Evolutionary conservation across 2,113 vertebrate species (phyloP).

Genomic region (Passer domesticus): DNA sequence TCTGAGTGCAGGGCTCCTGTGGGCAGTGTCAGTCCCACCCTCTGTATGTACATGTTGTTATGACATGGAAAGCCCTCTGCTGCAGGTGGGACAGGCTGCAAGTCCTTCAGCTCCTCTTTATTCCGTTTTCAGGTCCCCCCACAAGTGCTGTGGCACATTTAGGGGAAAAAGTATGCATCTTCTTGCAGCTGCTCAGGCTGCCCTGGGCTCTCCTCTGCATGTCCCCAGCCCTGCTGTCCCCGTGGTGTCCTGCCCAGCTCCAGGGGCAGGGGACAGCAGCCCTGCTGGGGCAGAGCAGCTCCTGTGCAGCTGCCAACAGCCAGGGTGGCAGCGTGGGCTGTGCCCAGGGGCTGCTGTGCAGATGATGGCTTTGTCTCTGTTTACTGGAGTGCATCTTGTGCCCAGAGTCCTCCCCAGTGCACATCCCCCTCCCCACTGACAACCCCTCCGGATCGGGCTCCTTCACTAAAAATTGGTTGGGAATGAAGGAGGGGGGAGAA

Average conservation of each 20-base stretch:
- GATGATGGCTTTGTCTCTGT: constrained; percentile 64
- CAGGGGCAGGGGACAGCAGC: neutral
- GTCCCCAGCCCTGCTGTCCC: neutral
- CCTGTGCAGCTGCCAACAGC: neutral
- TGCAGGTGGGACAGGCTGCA: neutral
- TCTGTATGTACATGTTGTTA: accelerated
- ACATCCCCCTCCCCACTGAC: neutral
- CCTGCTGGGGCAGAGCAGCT: neutral
- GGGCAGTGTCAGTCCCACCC: neutral
- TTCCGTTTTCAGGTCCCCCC: accelerated
- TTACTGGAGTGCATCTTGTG: constrained; percentile 59
- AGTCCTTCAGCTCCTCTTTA: neutral
- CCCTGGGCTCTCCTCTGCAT: neutral
- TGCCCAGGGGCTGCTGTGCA: neutral
- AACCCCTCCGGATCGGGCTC: constrained; percentile 64
- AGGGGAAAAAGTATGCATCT: accelerated
- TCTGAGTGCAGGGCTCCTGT: neutral
- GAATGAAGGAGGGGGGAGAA: constrained; percentile 59
- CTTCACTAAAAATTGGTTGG: constrained; percentile 76
- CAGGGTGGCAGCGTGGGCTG: neutral
- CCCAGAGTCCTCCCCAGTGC: constrained; percentile 47
- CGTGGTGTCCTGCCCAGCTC: neutral
- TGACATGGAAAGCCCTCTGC: neutral
- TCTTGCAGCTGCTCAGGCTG: neutral
- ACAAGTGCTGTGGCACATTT: neutral